phyloP scores from a whole-genome alignment of 2,797 vertebrate genomes.

The Oceanodroma leucorhoa region DNA sequence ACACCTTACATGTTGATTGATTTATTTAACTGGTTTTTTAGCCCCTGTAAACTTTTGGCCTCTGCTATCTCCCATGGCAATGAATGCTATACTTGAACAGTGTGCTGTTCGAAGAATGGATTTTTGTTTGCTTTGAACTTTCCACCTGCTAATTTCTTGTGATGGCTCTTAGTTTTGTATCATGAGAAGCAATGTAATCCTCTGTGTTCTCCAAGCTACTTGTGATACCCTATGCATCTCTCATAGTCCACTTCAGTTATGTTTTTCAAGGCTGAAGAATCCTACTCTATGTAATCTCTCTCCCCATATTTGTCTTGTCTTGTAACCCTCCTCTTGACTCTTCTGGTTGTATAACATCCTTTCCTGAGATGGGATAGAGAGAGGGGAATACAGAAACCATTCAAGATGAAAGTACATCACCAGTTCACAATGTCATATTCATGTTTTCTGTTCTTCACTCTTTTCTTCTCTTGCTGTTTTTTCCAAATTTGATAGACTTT shows the following conservation, averaged over 20 bases:
- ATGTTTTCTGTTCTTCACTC: not conserved
- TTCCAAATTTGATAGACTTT: not conserved
- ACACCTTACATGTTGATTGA: not conserved
- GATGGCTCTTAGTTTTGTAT: not conserved
- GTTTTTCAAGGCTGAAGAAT: not conserved
- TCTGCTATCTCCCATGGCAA: not conserved
- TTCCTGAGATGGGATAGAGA: not conserved
- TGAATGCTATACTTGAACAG: not conserved
- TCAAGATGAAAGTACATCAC: not conserved
- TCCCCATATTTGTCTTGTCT: not conserved
- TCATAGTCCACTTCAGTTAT: not conserved
- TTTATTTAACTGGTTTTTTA: not conserved
- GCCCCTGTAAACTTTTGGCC: not conserved
- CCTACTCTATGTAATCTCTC: not conserved
- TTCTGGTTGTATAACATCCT: not conserved
- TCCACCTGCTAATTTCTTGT: not conserved
- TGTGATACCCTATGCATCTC: rapidly evolving
- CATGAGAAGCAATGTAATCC: not conserved
- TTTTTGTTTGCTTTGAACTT: not conserved
- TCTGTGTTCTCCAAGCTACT: not conserved
- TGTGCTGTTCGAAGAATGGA: not conserved
- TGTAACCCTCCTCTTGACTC: not conserved
- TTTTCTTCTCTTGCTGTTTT: not conserved
- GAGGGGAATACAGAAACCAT: not conserved
- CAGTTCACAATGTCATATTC: not conserved